phyloP scores from a whole-genome alignment of 2,888 invertebrate genomes.

The Sympetrum striolatum region DNA sequence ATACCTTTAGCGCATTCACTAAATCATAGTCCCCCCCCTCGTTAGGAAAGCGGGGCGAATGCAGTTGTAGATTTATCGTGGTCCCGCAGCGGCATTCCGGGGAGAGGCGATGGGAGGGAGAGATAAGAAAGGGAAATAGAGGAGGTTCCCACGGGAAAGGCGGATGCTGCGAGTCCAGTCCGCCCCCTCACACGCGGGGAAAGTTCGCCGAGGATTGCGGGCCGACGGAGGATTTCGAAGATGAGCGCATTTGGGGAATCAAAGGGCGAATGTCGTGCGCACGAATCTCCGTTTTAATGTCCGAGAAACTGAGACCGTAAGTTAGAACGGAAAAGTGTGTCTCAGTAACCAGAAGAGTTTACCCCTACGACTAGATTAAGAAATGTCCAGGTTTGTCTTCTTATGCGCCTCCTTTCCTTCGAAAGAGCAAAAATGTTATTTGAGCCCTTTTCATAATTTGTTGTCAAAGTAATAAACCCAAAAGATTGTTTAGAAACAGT shows the following conservation, averaged over 20 bases:
- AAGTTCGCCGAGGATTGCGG: neutral
- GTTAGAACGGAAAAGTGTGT: neutral
- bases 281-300: too few relatives aligned
- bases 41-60: neutral
- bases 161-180: constrained; percentile 3
- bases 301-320: neutral
- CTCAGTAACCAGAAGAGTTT: neutral
- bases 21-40: neutral
- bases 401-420: too few relatives aligned
- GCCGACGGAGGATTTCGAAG: neutral
- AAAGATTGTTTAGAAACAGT: too few relatives aligned
- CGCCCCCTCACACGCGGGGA: neutral
- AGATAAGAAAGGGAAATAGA: neutral
- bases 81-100: neutral
- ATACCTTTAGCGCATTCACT: neutral
- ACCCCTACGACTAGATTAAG: too few relatives aligned
- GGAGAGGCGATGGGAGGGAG: constrained; percentile 9
- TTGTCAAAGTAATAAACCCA: too few relatives aligned
- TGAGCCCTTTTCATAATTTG: too few relatives aligned
- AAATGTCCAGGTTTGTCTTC: too few relatives aligned
- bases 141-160: constrained; percentile 27
- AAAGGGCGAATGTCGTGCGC: neutral
- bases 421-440: too few relatives aligned
- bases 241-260: neutral
- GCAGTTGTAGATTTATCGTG: neutral